These are phyloP conservation scores for Strigamia transsilvanica DNA, from an alignment of 2,888 invertebrate species.

Conservation along the genomic window DNA sequence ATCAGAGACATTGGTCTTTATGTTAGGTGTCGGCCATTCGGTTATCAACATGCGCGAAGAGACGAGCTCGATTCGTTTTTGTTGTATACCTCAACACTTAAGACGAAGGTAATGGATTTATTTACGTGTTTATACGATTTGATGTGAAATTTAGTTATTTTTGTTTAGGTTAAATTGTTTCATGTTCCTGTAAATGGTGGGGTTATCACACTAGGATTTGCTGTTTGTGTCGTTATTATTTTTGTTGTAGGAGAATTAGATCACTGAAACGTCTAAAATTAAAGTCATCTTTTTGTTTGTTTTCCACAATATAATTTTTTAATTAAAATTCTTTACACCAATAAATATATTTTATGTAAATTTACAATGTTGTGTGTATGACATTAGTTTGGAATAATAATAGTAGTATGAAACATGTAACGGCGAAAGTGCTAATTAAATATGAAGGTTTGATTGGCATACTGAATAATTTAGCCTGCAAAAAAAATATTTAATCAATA, in stretches of 20 bases:
- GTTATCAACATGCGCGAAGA: conserved; percentile 56
- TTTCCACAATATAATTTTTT: neutral
- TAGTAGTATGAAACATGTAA: conserved; percentile 60
- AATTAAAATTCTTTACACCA: neutral
- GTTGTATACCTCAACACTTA: conserved; percentile 55
- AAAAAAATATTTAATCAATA: conserved; percentile 56
- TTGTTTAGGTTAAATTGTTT: neutral
- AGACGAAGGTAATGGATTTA: conserved; percentile 55
- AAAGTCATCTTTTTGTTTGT: neutral
- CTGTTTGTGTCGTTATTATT: neutral
- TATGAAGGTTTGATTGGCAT: conserved; percentile 61
- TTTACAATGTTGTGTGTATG: conserved; percentile 26
- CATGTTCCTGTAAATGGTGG: neutral
- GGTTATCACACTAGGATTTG: neutral
- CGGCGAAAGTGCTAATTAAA: conserved; percentile 59
- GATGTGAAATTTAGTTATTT: neutral
- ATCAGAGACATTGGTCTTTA: conserved; percentile 56
- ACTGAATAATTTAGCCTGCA: conserved; percentile 62
- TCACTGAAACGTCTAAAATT: neutral
- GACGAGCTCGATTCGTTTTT: conserved; percentile 57
- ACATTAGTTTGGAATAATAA: conserved; percentile 61
- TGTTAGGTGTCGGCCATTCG: conserved; percentile 57
- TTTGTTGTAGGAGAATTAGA: neutral
- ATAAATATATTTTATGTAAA: neutral
- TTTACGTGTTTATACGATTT: conserved; percentile 52